These are phyloP conservation scores for Labia minor DNA, from an alignment of 2,888 invertebrate species.

Conservation along the genomic window DNA sequence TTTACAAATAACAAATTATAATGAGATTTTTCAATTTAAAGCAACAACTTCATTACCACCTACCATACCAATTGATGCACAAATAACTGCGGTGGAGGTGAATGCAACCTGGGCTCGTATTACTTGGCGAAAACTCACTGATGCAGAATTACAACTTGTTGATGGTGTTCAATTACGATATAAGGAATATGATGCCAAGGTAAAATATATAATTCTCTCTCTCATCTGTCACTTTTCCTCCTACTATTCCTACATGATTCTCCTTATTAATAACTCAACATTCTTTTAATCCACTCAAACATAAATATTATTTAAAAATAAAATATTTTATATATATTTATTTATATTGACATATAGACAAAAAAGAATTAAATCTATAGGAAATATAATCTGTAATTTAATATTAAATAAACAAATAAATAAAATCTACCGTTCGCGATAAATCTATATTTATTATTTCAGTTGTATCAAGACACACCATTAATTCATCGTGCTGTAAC, in stretches of 20 bases:
- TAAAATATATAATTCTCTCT: slow-evolving; percentile 24
- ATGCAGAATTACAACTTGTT: slow-evolving; percentile 69
- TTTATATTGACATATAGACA: too few species aligned
- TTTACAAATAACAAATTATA: background rate
- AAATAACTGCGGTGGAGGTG: slow-evolving; percentile 57
- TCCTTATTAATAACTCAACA: too few species aligned
- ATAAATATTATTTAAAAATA: too few species aligned
- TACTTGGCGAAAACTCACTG: slow-evolving; percentile 70
- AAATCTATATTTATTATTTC: slow-evolving; percentile 20
- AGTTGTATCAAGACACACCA: slow-evolving; percentile 72
- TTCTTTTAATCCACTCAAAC: too few species aligned
- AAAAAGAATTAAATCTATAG: too few species aligned
- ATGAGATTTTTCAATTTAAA: slow-evolving; percentile 20
- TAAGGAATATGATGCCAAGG: slow-evolving; percentile 66
- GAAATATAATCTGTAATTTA: too few species aligned
- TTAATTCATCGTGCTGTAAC: slow-evolving; percentile 73
- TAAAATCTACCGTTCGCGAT: too few species aligned
- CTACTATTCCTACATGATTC: too few species aligned
- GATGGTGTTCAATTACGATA: slow-evolving; percentile 82
- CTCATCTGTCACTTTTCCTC: too few species aligned
- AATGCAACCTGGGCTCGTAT: slow-evolving; percentile 69
- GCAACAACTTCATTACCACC: slow-evolving; percentile 45
- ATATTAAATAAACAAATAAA: too few species aligned
- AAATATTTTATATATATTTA: too few species aligned
- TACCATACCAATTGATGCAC: slow-evolving; percentile 58